phyloP scores from a whole-genome alignment of 2,797 vertebrate genomes.

The Triplophysa yarkandensis region DNA sequence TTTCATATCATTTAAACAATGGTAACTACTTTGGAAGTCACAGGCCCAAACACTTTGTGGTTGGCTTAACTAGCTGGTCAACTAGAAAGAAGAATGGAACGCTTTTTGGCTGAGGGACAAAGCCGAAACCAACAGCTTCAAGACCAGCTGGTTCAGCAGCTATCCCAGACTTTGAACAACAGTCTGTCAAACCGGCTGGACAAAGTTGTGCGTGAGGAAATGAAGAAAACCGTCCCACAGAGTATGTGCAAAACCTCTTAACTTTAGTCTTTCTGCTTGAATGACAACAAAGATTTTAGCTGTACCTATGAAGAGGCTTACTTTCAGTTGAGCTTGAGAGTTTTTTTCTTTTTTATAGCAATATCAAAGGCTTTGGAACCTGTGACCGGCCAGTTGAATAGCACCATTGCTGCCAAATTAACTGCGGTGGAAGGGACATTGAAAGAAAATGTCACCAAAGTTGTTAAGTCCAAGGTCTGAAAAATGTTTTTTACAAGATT shows the following conservation, averaged over 20 bases:
- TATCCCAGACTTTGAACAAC: constrained; percentile 84
- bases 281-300: constrained; percentile 7
- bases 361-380: constrained; percentile 93
- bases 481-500: background rate
- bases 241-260: constrained; percentile 75
- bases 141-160: constrained; percentile 90
- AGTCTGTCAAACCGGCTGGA: constrained; percentile 86
- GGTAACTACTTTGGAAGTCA: no score
- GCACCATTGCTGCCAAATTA: constrained; percentile 84
- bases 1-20: background rate
- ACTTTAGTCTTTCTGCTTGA: background rate
- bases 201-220: constrained; percentile 91
- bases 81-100: constrained; percentile 86
- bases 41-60: background rate
- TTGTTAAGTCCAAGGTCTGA: constrained; percentile 93
- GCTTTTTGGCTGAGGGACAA: constrained; percentile 83
- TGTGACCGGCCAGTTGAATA: constrained; percentile 85
- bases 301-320: background rate
- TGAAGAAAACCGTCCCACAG: constrained; percentile 91
- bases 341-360: constrained; percentile 68
- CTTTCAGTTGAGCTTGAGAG: background rate
- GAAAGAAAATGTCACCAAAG: constrained; percentile 91
- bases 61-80: constrained; percentile 71
- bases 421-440: constrained; percentile 86
- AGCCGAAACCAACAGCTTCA: constrained; percentile 87